Evolutionary conservation across 2,888 invertebrate genomes (phyloP).

Genomic region (Tetramorium bicarinatum): DNA sequence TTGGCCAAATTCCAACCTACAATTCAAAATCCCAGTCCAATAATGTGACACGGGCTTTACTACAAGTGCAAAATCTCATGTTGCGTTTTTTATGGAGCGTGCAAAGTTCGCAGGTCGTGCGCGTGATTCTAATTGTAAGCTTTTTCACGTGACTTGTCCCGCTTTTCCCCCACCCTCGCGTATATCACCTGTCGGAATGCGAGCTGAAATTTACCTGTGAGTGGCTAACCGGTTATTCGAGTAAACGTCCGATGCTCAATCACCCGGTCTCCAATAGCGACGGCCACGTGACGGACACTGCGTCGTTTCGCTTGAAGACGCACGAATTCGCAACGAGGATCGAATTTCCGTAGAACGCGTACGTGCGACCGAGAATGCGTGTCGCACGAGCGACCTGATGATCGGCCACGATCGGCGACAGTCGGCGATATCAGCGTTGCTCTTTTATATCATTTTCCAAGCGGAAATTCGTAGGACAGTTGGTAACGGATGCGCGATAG

Average conservation of each 20-base stretch:
- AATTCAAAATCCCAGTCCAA: no score
- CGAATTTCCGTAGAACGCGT: not conserved
- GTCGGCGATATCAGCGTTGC: not conserved
- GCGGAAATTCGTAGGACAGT: no score
- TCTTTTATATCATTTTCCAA: not conserved
- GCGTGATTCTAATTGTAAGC: no score
- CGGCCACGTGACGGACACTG: not conserved
- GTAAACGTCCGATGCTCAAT: not conserved
- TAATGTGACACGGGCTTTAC: no score
- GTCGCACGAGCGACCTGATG: not conserved
- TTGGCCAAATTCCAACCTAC: no score
- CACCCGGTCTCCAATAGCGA: not conserved
- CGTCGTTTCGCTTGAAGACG: not conserved
- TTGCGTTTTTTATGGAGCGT: no score
- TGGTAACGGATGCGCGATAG: not conserved
- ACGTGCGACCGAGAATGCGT: not conserved
- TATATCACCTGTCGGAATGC: conserved; percentile 68
- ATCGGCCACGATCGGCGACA: conserved; percentile 19
- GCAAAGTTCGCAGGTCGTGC: no score
- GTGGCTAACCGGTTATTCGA: not conserved
- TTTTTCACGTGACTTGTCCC: no score
- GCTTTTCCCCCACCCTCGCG: not conserved
- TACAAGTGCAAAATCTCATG: no score
- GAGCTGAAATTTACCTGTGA: conserved; percentile 63
- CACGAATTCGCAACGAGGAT: not conserved